A percentile compares a stretch with the other conserved stretches of the same genome.
These are phyloP conservation scores for Heliconius sara DNA, from an alignment of 2,888 invertebrate genomes.

Conservation along the genomic window DNA sequence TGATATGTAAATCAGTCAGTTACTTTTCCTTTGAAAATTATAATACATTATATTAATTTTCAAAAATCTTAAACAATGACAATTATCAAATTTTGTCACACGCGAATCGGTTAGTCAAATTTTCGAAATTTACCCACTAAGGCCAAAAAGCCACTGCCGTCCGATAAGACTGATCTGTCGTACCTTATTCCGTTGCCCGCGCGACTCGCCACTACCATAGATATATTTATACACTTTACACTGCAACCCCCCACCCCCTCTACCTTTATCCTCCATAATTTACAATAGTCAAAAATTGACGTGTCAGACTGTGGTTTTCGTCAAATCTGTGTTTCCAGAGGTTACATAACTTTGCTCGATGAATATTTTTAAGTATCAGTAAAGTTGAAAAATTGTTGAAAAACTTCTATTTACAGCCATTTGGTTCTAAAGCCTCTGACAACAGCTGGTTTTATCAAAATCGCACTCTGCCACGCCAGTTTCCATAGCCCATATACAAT, in stretches of 20 bases:
- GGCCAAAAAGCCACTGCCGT: slow-evolving; percentile 50
- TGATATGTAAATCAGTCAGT: too few relatives aligned
- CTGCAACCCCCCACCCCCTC: slow-evolving; percentile 58
- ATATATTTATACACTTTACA: slow-evolving; percentile 76
- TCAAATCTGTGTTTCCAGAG: slow-evolving; percentile 16
- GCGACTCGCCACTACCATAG: slow-evolving; percentile 68
- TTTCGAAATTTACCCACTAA: slow-evolving; percentile 11
- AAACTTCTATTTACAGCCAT: neutral
- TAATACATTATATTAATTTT: too few relatives aligned
- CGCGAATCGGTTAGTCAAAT: neutral
- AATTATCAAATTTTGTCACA: neutral
- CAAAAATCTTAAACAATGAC: neutral
- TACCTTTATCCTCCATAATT: slow-evolving; percentile 70
- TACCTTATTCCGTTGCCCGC: slow-evolving; percentile 62
- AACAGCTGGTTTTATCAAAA: slow-evolving; percentile 52
- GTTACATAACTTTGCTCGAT: neutral
- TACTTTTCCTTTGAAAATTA: too few relatives aligned
- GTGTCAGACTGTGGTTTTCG: slow-evolving; percentile 65
- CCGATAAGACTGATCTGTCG: slow-evolving; percentile 74
- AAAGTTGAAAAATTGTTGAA: neutral
- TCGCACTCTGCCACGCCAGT: slow-evolving; percentile 60
- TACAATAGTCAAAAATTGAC: slow-evolving; percentile 73
- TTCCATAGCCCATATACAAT: slow-evolving; percentile 78
- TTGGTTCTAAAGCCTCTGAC: slow-evolving; percentile 26
- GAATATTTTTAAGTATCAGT: too few relatives aligned